Percentiles rank a stretch among this genome's conserved stretches.
Conservation (phyloP, 2,113 vertebrate species). For the Ancistrus triradiatus region DNA sequence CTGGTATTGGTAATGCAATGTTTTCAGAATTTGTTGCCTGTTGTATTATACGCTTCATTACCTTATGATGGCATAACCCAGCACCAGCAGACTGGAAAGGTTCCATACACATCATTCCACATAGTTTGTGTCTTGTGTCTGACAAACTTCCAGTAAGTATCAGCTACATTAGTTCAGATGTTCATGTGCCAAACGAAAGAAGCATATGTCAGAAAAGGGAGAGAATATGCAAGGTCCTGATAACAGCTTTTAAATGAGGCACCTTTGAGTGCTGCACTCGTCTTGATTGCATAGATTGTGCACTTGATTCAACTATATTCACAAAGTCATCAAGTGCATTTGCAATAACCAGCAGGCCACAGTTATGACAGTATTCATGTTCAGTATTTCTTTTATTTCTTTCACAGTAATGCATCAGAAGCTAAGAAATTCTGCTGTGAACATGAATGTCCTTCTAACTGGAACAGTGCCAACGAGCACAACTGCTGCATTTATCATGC, state of each 20-base stretch:
- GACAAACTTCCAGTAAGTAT: too few relatives aligned
- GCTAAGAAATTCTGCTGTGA: slow-evolving; percentile 66
- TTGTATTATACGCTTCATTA: too few relatives aligned
- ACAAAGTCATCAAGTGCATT: background rate
- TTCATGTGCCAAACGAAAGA: too few relatives aligned
- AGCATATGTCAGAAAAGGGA: too few relatives aligned
- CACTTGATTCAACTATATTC: background rate
- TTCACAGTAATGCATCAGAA: slow-evolving; percentile 54
- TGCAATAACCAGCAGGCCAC: background rate
- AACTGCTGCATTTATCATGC: slow-evolving; percentile 66
- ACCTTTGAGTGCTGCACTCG: background rate
- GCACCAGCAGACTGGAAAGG: too few relatives aligned
- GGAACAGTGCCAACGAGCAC: slow-evolving; percentile 64
- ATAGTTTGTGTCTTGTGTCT: too few relatives aligned
- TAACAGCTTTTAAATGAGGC: background rate
- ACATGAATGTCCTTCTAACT: slow-evolving; percentile 64
- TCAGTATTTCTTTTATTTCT: background rate
- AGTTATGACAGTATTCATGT: background rate
- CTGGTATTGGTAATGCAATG: too few relatives aligned
- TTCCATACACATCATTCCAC: too few relatives aligned
- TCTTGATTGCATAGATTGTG: background rate
- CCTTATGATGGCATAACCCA: too few relatives aligned
- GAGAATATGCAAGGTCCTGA: too few relatives aligned
- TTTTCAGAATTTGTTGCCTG: too few relatives aligned
- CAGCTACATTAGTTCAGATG: too few relatives aligned